Conservation (phyloP, 92 coral and sea anemone species). For the Isaurus tuberculatus region DNA sequence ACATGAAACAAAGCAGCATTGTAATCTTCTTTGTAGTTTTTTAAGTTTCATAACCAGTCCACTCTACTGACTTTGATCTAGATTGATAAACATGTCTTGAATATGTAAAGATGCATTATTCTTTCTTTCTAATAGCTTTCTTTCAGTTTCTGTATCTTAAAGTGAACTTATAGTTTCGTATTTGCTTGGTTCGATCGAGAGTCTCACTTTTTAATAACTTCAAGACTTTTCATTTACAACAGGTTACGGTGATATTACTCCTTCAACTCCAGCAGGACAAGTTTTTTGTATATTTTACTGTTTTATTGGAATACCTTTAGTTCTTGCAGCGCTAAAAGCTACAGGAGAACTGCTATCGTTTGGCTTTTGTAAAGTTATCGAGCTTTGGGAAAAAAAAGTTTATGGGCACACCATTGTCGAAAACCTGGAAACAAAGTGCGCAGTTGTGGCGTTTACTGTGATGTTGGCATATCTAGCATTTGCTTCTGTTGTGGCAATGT, state of each 20-base stretch:
- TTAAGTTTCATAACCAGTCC: too few species aligned
- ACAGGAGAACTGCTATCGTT: constrained; percentile 59
- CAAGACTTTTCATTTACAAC: background rate
- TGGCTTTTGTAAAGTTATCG: constrained; percentile 17
- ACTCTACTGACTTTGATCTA: too few species aligned
- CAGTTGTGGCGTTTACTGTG: constrained; percentile 16
- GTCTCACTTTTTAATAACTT: too few species aligned
- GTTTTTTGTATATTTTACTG: constrained; percentile 55
- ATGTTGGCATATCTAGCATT: background rate
- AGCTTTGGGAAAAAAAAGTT: constrained; percentile 21
- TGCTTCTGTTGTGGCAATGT: background rate
- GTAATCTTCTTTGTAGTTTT: too few species aligned
- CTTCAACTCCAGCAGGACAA: constrained; percentile 55
- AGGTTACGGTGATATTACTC: constrained; percentile 72
- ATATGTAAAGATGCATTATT: too few species aligned
- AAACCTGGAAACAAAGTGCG: constrained; percentile 33
- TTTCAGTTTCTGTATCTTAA: too few species aligned
- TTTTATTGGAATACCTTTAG: constrained; percentile 63
- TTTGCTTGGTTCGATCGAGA: too few species aligned
- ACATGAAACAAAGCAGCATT: too few species aligned
- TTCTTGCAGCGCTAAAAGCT: constrained; percentile 64
- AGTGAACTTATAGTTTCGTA: too few species aligned
- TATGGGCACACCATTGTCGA: background rate
- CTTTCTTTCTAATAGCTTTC: too few species aligned
- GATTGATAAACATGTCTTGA: too few species aligned